Base-by-base conservation (phyloP, 2,888 invertebrate genomes). In the Caenorhabditis sulstoni region DNA sequence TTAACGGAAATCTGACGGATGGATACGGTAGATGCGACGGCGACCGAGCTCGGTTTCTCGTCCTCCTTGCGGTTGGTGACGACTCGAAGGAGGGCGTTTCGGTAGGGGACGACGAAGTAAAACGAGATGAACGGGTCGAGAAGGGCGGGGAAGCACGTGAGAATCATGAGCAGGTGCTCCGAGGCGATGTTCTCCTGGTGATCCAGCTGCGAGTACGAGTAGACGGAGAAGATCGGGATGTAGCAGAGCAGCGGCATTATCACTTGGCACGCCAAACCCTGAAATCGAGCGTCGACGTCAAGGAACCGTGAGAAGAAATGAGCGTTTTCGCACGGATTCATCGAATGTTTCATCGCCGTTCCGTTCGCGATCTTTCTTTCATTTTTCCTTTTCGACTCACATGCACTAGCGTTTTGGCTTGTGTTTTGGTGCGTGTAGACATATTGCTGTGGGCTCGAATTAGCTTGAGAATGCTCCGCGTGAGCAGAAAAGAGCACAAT, bases 251-350 rank as follows among this genome's bases (percentile, higher is more conserved):
- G 29, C 4, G 79, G 79, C 8, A 73, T 52, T 22, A 79, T n/a
- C 22, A 68, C 64, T 18, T 79, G 79, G 20, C 79, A 79, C 3
- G 79, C 62, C 2, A 79, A 59, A 23, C 79, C 79, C 76, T 77
- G 53, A 39, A 76, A 75, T 35, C 7, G 11, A n/a, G 9, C 3
- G 2, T 53, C 35, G 16, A 12, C 1, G 35, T 2, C 52, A 29
- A 55, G 18, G n/a, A 49, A 62, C 37, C 61, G 37, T 29, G 44
- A 16, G 58, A 59, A 55, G 16, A 35, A n/a, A n/a, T 29, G 29
- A 29, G 7, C 29, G 7, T 7, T 29, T 49, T 67, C 57, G n/a
- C 57, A 57, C 57, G 29, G n/a, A 3, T 55, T 47, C 23, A 29
- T 7, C 3, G 39, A 16, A 9, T 67, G 11, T 49, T 22, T 39